Conservation (phyloP, 2,113 vertebrate genomes). For the Heteronetta atricapilla region DNA sequence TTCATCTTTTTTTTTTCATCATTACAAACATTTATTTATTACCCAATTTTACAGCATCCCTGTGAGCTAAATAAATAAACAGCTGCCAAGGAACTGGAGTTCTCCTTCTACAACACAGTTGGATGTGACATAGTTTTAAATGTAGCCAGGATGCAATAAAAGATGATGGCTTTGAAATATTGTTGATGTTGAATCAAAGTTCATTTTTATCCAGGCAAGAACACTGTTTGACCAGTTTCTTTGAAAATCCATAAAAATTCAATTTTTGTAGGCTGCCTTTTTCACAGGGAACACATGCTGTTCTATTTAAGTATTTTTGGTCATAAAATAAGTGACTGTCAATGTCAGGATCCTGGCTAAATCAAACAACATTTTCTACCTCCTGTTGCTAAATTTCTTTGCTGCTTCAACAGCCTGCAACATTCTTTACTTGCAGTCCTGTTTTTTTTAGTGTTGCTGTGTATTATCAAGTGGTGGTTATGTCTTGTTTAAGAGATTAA, state of each 20-base stretch:
- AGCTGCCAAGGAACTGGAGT: background rate
- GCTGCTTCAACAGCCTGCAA: background rate
- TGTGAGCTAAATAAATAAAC: background rate
- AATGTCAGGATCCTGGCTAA: background rate
- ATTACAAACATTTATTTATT: background rate
- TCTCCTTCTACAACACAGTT: background rate
- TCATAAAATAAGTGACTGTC: background rate
- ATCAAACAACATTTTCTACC: background rate
- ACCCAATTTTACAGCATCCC: background rate
- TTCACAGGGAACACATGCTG: background rate
- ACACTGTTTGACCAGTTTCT: background rate
- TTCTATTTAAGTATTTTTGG: background rate
- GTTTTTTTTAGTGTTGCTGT: background rate
- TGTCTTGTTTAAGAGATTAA: background rate
- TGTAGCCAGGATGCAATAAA: background rate
- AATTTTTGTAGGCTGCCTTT: background rate
- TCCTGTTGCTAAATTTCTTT: background rate
- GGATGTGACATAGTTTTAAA: background rate
- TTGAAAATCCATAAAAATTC: background rate
- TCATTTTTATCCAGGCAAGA: slow-evolving; percentile 5
- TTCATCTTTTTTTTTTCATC: background rate
- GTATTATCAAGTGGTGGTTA: background rate
- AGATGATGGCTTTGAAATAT: slow-evolving; percentile 29
- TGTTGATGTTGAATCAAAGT: slow-evolving; percentile 14
- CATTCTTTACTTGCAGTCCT: background rate